Percentiles rank a stretch among this genome's conserved stretches.
Evolutionary conservation across 2,888 invertebrate genomes (phyloP).

Genomic region (Andrena hattorfiana): DNA sequence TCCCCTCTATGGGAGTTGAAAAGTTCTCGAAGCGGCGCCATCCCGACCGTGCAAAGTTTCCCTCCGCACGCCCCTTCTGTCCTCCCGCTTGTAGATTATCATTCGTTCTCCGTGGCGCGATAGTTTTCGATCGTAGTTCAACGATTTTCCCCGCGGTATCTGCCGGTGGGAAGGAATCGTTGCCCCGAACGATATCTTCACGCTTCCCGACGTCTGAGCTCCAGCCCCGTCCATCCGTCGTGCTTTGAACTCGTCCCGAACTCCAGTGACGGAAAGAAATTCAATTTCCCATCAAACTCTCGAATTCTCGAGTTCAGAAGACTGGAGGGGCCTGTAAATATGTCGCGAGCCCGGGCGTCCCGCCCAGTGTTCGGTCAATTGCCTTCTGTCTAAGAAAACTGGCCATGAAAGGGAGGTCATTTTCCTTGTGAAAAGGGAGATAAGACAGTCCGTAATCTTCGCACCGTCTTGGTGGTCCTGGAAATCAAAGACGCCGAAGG

Average conservation of each 20-base stretch:
- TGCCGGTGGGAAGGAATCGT: background rate
- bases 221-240: too few species aligned
- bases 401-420: slow-evolving; percentile 22
- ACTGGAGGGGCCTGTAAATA: too few species aligned
- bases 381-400: background rate
- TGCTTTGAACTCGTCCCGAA: too few species aligned
- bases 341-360: too few species aligned
- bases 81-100: slow-evolving; percentile 33
- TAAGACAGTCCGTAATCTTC: slow-evolving; percentile 3
- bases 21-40: slow-evolving; percentile 46
- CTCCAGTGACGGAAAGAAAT: too few species aligned
- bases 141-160: slow-evolving; percentile 1
- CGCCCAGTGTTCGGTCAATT: too few species aligned
- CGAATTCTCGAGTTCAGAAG: too few species aligned
- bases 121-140: slow-evolving; percentile 28
- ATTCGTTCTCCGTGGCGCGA: slow-evolving; percentile 14
- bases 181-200: background rate
- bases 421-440: background rate
- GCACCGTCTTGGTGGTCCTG: background rate
- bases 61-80: background rate
- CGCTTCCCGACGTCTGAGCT: background rate
- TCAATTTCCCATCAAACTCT: too few species aligned
- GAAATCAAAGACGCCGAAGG: slow-evolving; percentile 17
- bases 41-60: slow-evolving; percentile 40
- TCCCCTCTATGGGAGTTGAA: slow-evolving; percentile 19